Base-by-base conservation (phyloP, 2,113 vertebrate species). In the Hyperoodon ampullatus region DNA sequence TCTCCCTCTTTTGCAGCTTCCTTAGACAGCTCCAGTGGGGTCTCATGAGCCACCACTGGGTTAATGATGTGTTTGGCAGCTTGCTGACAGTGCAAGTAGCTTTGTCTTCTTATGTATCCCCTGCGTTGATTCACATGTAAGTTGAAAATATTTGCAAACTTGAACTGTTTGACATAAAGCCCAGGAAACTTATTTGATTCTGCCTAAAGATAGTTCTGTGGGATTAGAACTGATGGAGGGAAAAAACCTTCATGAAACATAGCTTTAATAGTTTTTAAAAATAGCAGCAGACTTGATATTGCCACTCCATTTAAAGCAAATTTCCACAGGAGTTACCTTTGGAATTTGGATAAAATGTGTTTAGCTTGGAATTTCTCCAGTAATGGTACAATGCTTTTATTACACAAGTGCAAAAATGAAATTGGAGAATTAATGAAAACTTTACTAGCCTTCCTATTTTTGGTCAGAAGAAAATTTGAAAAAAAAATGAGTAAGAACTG, bases 61-160 rank as follows among this genome's bases (percentile, higher is more conserved):
- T 95, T 98, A 97, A 98, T 96, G 90, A 96, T 95, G 97, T 98
- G 92, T 97, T 97, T 95, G 90, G 88, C 93, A 65, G 91, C 71
- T 95, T 30, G 8, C 78, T 93, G 97, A 94, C 90, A 91, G 90
- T 26, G 35, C 9, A 58, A 50, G 35, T 77, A 80, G 95, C 92
- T 94, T 96, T 95, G 81, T 97, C 89, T 97, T 90, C 77, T 95
- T 42, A 53, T 11, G 7, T 16, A 95, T 39, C n/a, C 75, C 60
- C 55, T 74, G 47, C 61, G 92, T 53, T 88, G 97, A 98, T 91
- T 95, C 94, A 88, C 3, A 1, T 94, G 65, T 44, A 95, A 63
- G 75, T 44, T 75, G 96, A 81, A 96, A 98, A 93, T 97, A 97
- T 97, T 97, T 97, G 96, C 93, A 98, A 92, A 98, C 70, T 90